Evolutionary conservation across 92 coral and sea anemone genomes (phyloP).

Genomic region (Zoanthus sansibaricus): DNA sequence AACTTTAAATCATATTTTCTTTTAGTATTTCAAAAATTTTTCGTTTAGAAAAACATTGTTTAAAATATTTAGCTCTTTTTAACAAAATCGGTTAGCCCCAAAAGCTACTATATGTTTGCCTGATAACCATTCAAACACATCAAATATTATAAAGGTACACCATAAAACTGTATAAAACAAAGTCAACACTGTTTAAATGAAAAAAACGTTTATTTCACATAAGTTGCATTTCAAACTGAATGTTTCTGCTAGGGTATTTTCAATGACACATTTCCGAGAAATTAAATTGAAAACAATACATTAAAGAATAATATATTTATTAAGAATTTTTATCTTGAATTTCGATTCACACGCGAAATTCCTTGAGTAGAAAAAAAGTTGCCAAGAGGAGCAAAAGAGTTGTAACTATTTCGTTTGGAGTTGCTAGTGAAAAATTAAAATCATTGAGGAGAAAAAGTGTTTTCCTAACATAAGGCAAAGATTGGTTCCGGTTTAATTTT

Average conservation of each 20-base stretch:
- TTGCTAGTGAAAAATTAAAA: background rate
- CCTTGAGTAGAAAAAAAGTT: too few relatives aligned
- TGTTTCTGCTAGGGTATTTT: background rate
- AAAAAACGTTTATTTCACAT: background rate
- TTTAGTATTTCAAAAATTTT: background rate
- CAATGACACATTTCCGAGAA: background rate
- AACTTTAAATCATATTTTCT: background rate
- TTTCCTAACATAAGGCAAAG: background rate
- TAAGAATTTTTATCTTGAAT: too few relatives aligned
- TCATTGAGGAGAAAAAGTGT: background rate
- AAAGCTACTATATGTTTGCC: background rate
- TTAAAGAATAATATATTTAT: background rate
- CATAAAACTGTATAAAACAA: background rate
- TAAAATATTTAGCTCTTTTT: background rate
- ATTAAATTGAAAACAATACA: background rate
- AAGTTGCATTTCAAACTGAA: background rate
- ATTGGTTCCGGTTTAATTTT: conserved; percentile 21
- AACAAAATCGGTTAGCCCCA: background rate
- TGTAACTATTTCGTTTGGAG: background rate
- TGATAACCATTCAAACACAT: background rate
- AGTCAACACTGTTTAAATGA: too few relatives aligned
- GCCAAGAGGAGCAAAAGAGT: too few relatives aligned
- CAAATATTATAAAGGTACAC: background rate
- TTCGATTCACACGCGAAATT: too few relatives aligned
- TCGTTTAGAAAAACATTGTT: background rate